phyloP scores from a whole-genome alignment of 35 echinoderm and acorn worm species.

The Diadema setosum region DNA sequence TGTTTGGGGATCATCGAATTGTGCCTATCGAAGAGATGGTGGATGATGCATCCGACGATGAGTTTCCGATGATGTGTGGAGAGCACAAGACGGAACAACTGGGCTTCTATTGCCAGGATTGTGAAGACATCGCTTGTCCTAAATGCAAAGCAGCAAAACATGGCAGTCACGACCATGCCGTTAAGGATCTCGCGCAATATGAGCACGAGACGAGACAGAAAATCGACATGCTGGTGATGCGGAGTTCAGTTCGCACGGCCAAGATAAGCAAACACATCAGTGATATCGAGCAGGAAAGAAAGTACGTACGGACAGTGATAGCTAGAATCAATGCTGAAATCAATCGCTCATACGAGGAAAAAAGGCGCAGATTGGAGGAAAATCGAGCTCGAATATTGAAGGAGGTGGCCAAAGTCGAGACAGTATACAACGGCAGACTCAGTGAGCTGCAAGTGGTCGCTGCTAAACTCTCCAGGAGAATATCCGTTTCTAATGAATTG shows the following conservation, averaged over 20 bases:
- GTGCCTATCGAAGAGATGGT: background rate
- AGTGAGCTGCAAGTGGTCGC: background rate
- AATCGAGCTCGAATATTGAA: background rate
- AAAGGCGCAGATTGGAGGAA: background rate
- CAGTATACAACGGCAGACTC: background rate
- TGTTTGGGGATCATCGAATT: background rate
- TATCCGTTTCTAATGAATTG: background rate
- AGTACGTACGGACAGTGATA: background rate
- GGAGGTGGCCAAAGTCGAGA: background rate
- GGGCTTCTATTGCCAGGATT: constrained; percentile 8
- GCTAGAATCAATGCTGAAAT: background rate
- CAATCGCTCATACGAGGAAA: background rate
- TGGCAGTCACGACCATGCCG: background rate
- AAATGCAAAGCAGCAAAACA: background rate
- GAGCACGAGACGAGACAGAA: background rate
- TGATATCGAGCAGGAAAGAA: background rate
- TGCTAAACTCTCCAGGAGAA: background rate
- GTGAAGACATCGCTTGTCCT: background rate
- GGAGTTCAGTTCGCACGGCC: background rate
- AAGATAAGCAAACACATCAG: background rate
- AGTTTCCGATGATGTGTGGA: background rate
- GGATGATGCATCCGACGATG: background rate
- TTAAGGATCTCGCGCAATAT: background rate
- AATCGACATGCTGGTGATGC: constrained; percentile 5
- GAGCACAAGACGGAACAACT: background rate